phyloP scores from a whole-genome alignment of 2,113 vertebrate species.

The Ptychochromis oligacanthus region DNA sequence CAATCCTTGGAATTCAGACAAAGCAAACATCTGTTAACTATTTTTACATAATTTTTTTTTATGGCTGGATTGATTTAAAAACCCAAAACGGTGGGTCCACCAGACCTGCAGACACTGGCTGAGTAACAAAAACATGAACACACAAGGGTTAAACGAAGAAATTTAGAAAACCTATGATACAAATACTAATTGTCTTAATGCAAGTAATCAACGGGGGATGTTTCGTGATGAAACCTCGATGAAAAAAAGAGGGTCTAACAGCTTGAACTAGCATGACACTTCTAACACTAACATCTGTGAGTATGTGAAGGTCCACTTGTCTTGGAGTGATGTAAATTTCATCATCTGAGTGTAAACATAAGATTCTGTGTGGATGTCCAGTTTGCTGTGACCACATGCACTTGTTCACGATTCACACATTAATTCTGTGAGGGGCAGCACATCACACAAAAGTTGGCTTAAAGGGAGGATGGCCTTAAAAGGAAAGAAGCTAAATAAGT shows the following conservation, averaged over 20 bases:
- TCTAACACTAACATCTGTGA: background rate
- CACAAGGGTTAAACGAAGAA: background rate
- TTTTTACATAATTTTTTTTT: background rate
- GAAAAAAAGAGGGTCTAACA: background rate
- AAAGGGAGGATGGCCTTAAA: background rate
- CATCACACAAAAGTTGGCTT: background rate
- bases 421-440: background rate
- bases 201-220: background rate
- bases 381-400: background rate
- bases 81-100: background rate
- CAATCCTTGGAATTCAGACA: no score
- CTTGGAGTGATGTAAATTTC: background rate
- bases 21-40: background rate
- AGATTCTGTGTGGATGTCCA: background rate
- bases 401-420: background rate
- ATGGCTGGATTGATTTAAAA: background rate
- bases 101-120: background rate
- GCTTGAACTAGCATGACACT: no score
- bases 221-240: background rate
- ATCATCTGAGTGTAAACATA: background rate
- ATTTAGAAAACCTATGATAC: background rate
- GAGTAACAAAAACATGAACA: background rate
- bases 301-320: background rate
- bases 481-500: background rate
- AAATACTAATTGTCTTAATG: background rate